Conservation (phyloP, 2,888 invertebrate genomes). For the Leptinotarsa tumamoca region DNA sequence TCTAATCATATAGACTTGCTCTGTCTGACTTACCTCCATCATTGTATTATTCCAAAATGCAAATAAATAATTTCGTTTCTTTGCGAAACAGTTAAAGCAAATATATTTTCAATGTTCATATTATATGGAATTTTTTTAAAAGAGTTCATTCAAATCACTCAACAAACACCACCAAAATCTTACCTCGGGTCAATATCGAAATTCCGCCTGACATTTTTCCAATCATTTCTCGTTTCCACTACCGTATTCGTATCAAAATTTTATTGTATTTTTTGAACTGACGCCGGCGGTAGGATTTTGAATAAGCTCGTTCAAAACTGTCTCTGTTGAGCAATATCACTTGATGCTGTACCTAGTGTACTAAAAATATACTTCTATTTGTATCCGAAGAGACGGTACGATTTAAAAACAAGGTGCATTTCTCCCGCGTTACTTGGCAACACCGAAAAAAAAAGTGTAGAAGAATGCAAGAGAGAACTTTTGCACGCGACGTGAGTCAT, state of each 20-base stretch:
- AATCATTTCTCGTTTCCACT: neutral
- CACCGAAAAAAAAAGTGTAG: conserved; percentile 8
- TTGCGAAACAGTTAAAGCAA: too few species aligned
- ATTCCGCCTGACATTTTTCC: neutral
- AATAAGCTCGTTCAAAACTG: conserved; percentile 12
- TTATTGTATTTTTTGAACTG: neutral
- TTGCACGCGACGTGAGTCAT: conserved; percentile 20
- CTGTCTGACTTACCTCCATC: too few species aligned
- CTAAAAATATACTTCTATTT: conserved; percentile 63
- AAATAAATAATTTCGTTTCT: too few species aligned
- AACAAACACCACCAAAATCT: neutral
- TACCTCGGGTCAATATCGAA: neutral
- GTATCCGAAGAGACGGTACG: conserved; percentile 51
- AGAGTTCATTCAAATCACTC: too few species aligned
- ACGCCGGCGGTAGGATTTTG: neutral
- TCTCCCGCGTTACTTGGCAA: conserved; percentile 52
- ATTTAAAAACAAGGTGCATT: conserved; percentile 62
- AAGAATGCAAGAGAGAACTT: conserved; percentile 45
- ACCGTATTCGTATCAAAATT: neutral
- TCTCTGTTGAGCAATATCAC: conserved; percentile 18
- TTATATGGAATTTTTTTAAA: too few species aligned
- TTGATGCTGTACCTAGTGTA: conserved; percentile 42
- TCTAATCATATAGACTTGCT: too few species aligned
- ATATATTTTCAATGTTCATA: too few species aligned
- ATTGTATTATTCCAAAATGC: too few species aligned